These are phyloP conservation scores for Echinarachnius parma DNA, from an alignment of 53 echinoderm and acorn worm species.

Conservation along the genomic window DNA sequence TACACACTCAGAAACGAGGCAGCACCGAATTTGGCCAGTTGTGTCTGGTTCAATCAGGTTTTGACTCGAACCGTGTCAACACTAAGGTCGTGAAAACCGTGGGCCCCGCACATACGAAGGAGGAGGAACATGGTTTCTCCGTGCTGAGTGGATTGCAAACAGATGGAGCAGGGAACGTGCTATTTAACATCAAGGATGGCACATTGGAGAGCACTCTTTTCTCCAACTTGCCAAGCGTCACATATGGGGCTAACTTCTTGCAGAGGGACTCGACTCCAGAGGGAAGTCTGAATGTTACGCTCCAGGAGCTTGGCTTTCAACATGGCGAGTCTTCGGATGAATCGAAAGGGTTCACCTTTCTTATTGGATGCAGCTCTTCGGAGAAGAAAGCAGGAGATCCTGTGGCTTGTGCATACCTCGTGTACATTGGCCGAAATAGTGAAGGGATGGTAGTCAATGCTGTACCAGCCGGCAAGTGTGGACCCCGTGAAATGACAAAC, in stretches of 20 bases:
- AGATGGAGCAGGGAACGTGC: slow-evolving; percentile 7
- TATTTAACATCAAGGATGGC: slow-evolving; percentile 6
- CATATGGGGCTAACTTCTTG: slow-evolving; percentile 5
- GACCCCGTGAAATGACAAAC: slow-evolving; percentile 5
- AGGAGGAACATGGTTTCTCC: no score
- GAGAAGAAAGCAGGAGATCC: not conserved
- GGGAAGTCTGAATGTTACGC: slow-evolving; percentile 1
- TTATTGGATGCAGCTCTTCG: slow-evolving; percentile 18
- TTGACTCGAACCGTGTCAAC: slow-evolving; percentile 13
- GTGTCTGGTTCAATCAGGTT: slow-evolving; percentile 20
- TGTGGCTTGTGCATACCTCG: slow-evolving; percentile 12
- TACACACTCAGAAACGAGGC: not conserved
- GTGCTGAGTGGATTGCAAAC: slow-evolving; percentile 19
- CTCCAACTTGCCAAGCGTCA: slow-evolving; percentile 9
- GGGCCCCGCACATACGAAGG: not conserved
- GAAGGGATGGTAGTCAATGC: not conserved
- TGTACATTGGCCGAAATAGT: not conserved
- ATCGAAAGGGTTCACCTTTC: not conserved
- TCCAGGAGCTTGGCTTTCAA: slow-evolving; percentile 14
- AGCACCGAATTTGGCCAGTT: not conserved
- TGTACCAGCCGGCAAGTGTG: slow-evolving; percentile 9
- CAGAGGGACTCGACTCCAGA: slow-evolving; percentile 18
- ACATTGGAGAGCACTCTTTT: not conserved
- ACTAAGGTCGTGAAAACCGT: not conserved
- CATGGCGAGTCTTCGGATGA: no score